phyloP scores from a whole-genome alignment of 1,140 invertebrate species.

The Philaenus spumarius region DNA sequence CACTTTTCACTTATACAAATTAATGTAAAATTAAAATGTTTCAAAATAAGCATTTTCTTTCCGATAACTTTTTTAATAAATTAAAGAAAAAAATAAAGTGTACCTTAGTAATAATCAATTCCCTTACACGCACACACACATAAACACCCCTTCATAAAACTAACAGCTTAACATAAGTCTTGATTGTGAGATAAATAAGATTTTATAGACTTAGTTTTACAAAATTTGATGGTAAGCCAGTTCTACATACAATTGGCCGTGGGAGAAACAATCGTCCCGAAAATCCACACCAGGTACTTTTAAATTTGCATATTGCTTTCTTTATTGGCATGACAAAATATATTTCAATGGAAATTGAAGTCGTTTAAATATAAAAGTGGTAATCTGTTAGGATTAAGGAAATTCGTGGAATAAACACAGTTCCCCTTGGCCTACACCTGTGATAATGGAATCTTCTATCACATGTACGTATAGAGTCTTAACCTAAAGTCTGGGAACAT shows the following conservation, averaged over 20 bases:
- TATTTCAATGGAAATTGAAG: conserved; percentile 45
- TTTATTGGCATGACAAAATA: conserved; percentile 48
- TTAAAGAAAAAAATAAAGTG: no score
- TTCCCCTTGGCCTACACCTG: conserved; percentile 34
- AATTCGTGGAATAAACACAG: conserved; percentile 38
- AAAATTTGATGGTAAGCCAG: no score
- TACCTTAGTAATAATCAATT: no score
- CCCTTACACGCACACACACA: background rate
- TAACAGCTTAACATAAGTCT: background rate
- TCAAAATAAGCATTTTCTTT: background rate
- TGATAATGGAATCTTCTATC: conserved; percentile 37
- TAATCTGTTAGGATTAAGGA: conserved; percentile 36
- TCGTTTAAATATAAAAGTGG: conserved; percentile 40
- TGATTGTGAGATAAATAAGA: background rate
- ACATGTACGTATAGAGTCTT: conserved; percentile 31
- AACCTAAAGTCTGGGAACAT: conserved; percentile 35
- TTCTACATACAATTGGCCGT: no score
- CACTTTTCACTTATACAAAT: no score
- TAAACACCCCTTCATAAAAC: no score
- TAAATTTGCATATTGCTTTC: conserved; percentile 47
- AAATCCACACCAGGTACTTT: no score
- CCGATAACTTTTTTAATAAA: no score
- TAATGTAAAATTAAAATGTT: background rate
- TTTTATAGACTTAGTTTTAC: no score
- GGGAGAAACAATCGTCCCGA: no score